phyloP scores from a whole-genome alignment of 2,113 vertebrate species.

The Brachirus orientalis region DNA sequence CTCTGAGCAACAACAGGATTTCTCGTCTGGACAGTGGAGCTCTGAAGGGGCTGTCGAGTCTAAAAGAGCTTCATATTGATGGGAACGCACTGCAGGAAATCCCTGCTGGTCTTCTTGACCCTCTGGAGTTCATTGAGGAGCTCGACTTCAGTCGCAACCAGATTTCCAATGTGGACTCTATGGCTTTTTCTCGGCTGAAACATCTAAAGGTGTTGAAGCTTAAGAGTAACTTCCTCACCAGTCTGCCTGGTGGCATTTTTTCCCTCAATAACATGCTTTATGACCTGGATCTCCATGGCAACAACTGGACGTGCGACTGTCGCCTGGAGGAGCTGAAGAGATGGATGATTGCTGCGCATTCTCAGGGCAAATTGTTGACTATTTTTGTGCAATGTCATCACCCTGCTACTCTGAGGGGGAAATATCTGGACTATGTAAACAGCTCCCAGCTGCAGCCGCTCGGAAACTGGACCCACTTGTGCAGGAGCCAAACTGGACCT shows the following conservation, averaged over 20 bases:
- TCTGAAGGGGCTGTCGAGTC: slow-evolving; percentile 84
- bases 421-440: slow-evolving; percentile 91
- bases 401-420: slow-evolving; percentile 85
- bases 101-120: slow-evolving; percentile 84
- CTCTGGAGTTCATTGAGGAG: slow-evolving; percentile 86
- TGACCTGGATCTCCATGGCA: slow-evolving; percentile 90
- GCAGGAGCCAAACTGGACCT: slow-evolving; percentile 44
- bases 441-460: slow-evolving; percentile 82
- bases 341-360: slow-evolving; percentile 88
- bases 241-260: slow-evolving; percentile 86
- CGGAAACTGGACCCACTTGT: slow-evolving; percentile 66
- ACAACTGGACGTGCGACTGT: slow-evolving; percentile 95
- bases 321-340: slow-evolving; percentile 85
- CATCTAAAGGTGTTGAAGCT: slow-evolving; percentile 88
- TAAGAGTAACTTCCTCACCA: slow-evolving; percentile 87
- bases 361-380: slow-evolving; percentile 88
- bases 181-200: slow-evolving; percentile 81
- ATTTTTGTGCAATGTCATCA: slow-evolving; percentile 90
- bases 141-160: slow-evolving; percentile 90
- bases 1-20: slow-evolving; percentile 88
- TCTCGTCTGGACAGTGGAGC: slow-evolving; percentile 82
- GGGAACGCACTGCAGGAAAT: slow-evolving; percentile 88
- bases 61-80: slow-evolving; percentile 89
- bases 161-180: slow-evolving; percentile 81
- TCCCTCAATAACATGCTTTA: slow-evolving; percentile 85